Conservation (phyloP, 92 coral and sea anemone genomes). For the Diadumene lineata region DNA sequence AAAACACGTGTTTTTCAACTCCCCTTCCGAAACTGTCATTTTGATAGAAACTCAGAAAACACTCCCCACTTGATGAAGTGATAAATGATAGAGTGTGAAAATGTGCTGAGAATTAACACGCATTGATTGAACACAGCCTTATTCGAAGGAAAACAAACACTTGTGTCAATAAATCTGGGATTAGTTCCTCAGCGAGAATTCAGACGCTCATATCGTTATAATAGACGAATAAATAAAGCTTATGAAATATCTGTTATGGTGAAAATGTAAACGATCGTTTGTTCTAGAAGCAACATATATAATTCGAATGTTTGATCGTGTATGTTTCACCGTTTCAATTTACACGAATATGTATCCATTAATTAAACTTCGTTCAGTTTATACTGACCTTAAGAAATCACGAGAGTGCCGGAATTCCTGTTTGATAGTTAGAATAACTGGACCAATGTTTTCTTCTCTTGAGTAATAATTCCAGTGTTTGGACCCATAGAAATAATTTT, state of each 20-base stretch:
- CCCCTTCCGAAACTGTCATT: neutral
- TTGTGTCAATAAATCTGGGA: conserved; percentile 2
- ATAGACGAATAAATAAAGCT: conserved; percentile 12
- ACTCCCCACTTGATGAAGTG: neutral
- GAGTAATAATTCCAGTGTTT: conserved; percentile 92
- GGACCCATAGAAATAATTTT: conserved; percentile 84
- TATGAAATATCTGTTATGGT: neutral
- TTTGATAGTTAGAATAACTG: conserved; percentile 74
- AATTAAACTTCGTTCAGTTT: neutral
- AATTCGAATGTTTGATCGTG: conserved; percentile 11
- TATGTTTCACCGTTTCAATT: conserved; percentile 2
- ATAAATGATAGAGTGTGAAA: conserved; percentile 1
- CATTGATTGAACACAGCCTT: neutral
- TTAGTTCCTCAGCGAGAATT: conserved; percentile 3
- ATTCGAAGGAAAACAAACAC: conserved; percentile 7
- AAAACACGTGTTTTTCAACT: neutral
- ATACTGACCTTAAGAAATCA: conserved; percentile 72
- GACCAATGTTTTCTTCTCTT: conserved; percentile 77
- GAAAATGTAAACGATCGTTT: neutral
- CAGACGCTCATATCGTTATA: neutral
- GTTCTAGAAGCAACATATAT: neutral
- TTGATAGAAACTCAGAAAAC: neutral
- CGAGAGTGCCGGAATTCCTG: conserved; percentile 83
- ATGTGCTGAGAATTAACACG: neutral
- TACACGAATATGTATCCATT: neutral